A percentile compares a stretch with the other conserved stretches of the same genome.
phyloP scores from a whole-genome alignment of 2,888 invertebrate genomes.

The Dryococelus australis region DNA sequence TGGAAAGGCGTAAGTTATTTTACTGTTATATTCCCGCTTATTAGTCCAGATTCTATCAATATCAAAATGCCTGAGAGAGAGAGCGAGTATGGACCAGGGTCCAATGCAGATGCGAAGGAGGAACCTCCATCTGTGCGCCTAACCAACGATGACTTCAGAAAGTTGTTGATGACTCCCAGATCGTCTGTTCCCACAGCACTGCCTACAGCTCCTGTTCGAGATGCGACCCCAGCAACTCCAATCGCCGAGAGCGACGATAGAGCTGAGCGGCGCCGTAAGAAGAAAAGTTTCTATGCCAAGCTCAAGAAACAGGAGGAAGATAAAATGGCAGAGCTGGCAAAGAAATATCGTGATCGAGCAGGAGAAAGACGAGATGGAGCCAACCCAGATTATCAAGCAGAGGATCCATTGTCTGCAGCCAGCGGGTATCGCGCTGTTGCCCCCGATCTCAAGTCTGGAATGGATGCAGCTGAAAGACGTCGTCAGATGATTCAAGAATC shows the following conservation, averaged over 20 bases:
- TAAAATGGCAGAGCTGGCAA: slow-evolving; percentile 90
- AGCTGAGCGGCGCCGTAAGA: slow-evolving; percentile 86
- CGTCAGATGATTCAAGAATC: slow-evolving; percentile 97
- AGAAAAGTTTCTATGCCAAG: slow-evolving; percentile 93
- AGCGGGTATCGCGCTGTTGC: slow-evolving; percentile 94
- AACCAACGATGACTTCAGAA: slow-evolving; percentile 97
- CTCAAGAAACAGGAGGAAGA: slow-evolving; percentile 95
- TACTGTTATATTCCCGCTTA: too few species aligned
- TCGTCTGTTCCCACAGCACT: slow-evolving; percentile 69
- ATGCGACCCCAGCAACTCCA: slow-evolving; percentile 49
- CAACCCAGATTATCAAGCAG: slow-evolving; percentile 80
- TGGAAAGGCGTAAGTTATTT: too few species aligned
- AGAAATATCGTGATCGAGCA: slow-evolving; percentile 92
- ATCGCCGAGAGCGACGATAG: slow-evolving; percentile 68
- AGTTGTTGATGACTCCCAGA: slow-evolving; percentile 93
- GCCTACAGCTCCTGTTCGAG: slow-evolving; percentile 47
- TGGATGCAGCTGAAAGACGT: slow-evolving; percentile 93
- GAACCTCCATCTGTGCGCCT: slow-evolving; percentile 67
- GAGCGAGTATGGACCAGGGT: background rate
- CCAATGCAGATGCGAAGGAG: slow-evolving; percentile 30
- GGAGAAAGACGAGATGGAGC: slow-evolving; percentile 88
- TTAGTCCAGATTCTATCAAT: background rate
- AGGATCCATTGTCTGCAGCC: slow-evolving; percentile 85
- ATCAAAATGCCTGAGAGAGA: background rate
- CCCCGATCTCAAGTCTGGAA: slow-evolving; percentile 92